Conservation (phyloP, 2,797 vertebrate species). For the Gila robusta region DNA sequence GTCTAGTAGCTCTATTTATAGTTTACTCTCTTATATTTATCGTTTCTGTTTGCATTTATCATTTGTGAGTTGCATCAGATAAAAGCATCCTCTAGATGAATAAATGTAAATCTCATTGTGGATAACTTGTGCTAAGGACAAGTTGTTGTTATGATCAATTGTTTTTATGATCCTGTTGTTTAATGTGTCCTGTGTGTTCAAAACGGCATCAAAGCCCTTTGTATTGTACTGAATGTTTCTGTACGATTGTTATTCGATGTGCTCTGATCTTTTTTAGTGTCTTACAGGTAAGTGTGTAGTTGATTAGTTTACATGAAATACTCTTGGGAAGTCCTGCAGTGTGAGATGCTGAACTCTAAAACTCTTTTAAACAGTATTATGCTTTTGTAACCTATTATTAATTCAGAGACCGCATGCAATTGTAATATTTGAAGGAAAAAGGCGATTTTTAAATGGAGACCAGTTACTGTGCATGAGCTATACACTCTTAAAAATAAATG, state of each 20-base stretch:
- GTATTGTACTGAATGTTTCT: background rate
- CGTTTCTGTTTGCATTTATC: background rate
- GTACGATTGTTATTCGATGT: background rate
- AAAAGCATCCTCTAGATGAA: background rate
- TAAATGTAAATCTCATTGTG: background rate
- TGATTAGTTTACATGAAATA: background rate
- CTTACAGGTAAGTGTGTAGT: background rate
- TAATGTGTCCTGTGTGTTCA: background rate
- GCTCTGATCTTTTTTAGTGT: constrained; percentile 2
- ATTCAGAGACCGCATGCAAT: background rate
- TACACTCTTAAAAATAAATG: constrained; percentile 4
- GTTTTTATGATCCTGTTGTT: background rate
- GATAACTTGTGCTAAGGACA: background rate
- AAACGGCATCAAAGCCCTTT: background rate
- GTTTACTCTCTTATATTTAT: background rate
- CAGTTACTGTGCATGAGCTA: background rate
- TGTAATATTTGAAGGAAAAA: background rate
- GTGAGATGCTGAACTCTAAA: background rate
- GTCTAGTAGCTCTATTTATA: background rate
- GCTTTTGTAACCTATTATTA: background rate
- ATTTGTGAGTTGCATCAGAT: background rate
- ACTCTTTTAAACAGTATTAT: background rate
- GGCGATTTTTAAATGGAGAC: background rate
- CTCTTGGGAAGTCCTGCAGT: background rate
- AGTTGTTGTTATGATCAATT: too few species aligned